A percentile compares a stretch with the other conserved stretches of the same genome.
phyloP scores from a whole-genome alignment of 2,113 vertebrate genomes.

The Sprattus sprattus region DNA sequence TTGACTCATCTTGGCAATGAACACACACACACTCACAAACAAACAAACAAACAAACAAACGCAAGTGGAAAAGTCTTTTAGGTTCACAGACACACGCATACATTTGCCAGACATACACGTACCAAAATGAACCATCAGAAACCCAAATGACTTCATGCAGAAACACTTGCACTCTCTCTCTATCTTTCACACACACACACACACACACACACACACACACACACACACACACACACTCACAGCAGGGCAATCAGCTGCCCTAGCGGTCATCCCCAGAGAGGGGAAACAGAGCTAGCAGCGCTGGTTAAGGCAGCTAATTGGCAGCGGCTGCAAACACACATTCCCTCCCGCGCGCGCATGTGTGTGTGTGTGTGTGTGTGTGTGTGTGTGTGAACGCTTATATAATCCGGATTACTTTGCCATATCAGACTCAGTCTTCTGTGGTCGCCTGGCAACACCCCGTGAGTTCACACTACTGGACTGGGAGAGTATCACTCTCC shows the following conservation, averaged over 20 bases:
- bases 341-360: neutral
- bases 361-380: constrained; percentile 3
- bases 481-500: constrained; percentile 4
- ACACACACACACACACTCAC: constrained; percentile 11
- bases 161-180: neutral
- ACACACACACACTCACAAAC: neutral
- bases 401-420: constrained; percentile 16
- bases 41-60: neutral
- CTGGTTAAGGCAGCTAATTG: constrained; percentile 14
- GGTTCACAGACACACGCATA: neutral
- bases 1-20: neutral
- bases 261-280: neutral
- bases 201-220: constrained; percentile 14
- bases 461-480: constrained; percentile 7
- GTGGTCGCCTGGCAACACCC: constrained; percentile 12
- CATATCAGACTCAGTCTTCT: constrained; percentile 8
- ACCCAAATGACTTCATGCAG: neutral
- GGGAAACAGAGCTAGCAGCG: constrained; percentile 10
- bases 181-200: neutral
- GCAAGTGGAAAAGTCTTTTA: neutral
- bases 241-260: constrained; percentile 14
- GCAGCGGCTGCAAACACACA: constrained; percentile 10
- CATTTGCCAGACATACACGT: neutral
- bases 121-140: constrained; percentile 5
- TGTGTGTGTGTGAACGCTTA: neutral